Evolutionary conservation across 2,888 invertebrate genomes (phyloP), one percentile per base, ranked within the genome.

Genomic region (Anorthoa munda): DNA sequence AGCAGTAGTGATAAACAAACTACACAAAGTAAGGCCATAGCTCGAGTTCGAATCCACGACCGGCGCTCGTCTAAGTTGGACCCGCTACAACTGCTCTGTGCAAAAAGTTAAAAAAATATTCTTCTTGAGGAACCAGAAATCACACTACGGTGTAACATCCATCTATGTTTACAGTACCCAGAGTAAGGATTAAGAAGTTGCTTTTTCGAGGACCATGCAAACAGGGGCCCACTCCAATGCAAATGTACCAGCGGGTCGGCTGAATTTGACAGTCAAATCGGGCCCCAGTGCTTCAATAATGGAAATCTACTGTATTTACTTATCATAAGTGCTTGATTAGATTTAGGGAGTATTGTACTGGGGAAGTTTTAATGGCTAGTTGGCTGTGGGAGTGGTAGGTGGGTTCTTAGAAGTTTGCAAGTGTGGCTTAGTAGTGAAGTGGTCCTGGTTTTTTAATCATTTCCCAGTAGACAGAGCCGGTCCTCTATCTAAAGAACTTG

Each of bases 141-240:
- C 58, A 48, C 66, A 31, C 17, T 60, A 72, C 84, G 77, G 90
- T 91, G 88, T 91, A 55, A 90, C 53, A 69, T 0, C 0, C 81
- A 50, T 13, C 84, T 86, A 50, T 79, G 78, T 84, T 80, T 85
- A 78, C 82, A 72, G 77, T 77, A 85, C 77, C 76, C 70, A 74
- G 81, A 77, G 83, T 79, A 78, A 72, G 81, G 83, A 92, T 92
- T 91, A 92, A 92, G 92, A 90, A 92, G 92, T 92, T 90, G 89
- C 90, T 90, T 92, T 92, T 92, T 92, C 86, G 88, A 92, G 92
- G 83, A 87, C 72, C 85, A 74, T 80, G 87, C 88, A 92, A 91
- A 92, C 88, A 90, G 81, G 79, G 75, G 75, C 72, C 81, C 81
- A 83, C 81, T 82, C 75, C 70, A 85, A 89, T 89, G 88, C 89